Base-by-base conservation (phyloP, 2,888 invertebrate genomes). In the Leucoma salicis region DNA sequence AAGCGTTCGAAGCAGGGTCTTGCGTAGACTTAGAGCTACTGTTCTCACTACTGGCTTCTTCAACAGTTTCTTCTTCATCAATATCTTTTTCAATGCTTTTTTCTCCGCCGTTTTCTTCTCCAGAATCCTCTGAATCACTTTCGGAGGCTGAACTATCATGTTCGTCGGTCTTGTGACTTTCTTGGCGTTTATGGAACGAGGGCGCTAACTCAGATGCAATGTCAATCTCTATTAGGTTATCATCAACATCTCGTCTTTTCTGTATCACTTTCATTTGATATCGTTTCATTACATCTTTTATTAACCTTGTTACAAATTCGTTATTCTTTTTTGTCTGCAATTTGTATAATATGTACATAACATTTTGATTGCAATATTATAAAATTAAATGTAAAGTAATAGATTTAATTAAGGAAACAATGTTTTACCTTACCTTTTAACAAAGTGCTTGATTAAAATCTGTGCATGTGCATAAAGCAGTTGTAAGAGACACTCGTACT, bases 201-300 rank as follows among this genome's bases (percentile, higher is more conserved):
- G 75, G 56, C 35, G 51, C 81, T 12, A 74, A 42, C 13, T 60
- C 59, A 25, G 53, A 42, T 2, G 57, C 52, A 21, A 70, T 57
- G 43, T 78, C 75, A 2, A 75, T 70, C 12, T 79, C 70, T 28
- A 83, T 76, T 25, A 75, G 66, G 36, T 84, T 82, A 27, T 76
- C 66, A 8, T 46, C 45, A 1, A 63, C 42, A 35, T 69, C 74
- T 47, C 70, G 51, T n/a, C 82, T 74, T 25, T 70, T 42, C 39
- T 59, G 33, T 54, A 56, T 24, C 25, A 35, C 12, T 6, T 28
- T 31, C 6, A 31, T 31, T 42, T 48, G 34, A 15, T 42, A 47
- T n/a, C 21, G 41, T 14, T 45, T 53, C 6, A 42, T 21, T 15
- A 29, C 13, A 6, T 38, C 28, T 5, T 43, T 46, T 44, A 60